Conservation (phyloP, 2,888 invertebrate species). For the Horisme vitalbata region DNA sequence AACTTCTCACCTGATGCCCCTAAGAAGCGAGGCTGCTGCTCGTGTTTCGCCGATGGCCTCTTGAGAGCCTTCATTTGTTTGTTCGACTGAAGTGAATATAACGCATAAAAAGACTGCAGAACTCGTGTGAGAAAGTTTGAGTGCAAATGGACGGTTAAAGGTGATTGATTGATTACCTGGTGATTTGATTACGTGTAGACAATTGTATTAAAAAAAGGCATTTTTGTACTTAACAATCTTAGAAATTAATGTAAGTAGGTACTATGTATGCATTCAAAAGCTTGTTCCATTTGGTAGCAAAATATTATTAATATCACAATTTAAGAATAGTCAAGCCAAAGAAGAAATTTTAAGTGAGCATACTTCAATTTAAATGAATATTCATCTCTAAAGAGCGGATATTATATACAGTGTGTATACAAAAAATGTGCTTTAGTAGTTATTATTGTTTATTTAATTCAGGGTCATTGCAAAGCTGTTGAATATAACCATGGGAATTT, state of each 20-base stretch:
- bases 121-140: slow-evolving; percentile 2
- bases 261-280: slow-evolving; percentile 6
- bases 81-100: slow-evolving; percentile 61
- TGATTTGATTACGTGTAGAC: too few relatives aligned
- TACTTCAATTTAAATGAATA: too few relatives aligned
- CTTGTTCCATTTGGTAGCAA: not conserved
- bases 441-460: too few relatives aligned
- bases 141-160: not conserved
- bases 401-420: too few relatives aligned
- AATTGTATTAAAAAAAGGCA: too few relatives aligned
- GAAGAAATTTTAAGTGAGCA: not conserved
- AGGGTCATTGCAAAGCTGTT: too few relatives aligned
- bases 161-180: not conserved
- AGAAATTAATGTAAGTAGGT: not conserved
- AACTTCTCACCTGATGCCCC: slow-evolving; percentile 65
- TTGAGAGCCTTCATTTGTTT: slow-evolving; percentile 78
- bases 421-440: not conserved
- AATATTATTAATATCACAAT: slow-evolving; percentile 2
- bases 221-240: too few relatives aligned
- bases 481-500: too few relatives aligned
- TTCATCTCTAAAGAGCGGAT: too few relatives aligned
- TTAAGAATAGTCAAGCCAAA: too few relatives aligned
- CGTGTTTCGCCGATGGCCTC: slow-evolving; percentile 76
- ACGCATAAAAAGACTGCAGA: slow-evolving; percentile 6
- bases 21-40: slow-evolving; percentile 70